A percentile compares a stretch with the other conserved stretches of the same genome.
Evolutionary conservation across 1,140 invertebrate species (phyloP).

Genomic region (Magallana gigas): DNA sequence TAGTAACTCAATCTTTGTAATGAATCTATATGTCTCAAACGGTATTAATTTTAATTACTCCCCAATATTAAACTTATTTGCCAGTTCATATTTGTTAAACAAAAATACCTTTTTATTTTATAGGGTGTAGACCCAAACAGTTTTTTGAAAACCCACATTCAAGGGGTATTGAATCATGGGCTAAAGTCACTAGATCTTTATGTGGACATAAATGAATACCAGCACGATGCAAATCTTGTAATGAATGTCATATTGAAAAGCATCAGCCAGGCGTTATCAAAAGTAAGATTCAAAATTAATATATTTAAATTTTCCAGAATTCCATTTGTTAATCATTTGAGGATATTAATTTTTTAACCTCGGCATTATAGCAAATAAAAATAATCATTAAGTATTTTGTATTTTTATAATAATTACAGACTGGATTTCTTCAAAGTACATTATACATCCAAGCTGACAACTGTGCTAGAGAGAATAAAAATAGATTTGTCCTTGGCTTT

Average conservation of each 20-base stretch:
- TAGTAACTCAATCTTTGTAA: no score
- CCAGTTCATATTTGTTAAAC: no score
- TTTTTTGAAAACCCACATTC: slow-evolving; percentile 38
- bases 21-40: no score
- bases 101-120: no score
- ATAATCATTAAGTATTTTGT: not conserved
- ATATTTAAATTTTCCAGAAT: no score
- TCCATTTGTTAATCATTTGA: no score
- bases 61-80: no score
- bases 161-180: slow-evolving; percentile 45
- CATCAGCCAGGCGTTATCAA: not conserved
- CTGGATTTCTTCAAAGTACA: slow-evolving; percentile 35
- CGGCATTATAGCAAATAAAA: not conserved
- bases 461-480: slow-evolving; percentile 60
- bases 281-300: not conserved
- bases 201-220: slow-evolving; percentile 48
- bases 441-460: slow-evolving; percentile 59
- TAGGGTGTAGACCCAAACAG: slow-evolving; percentile 1
- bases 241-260: slow-evolving; percentile 36
- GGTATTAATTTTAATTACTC: no score
- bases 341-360: not conserved
- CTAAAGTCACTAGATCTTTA: slow-evolving; percentile 21
- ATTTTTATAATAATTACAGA: slow-evolving; percentile 43
- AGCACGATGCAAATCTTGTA: slow-evolving; percentile 43
- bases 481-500: slow-evolving; percentile 52